Conservation (phyloP, 2,888 invertebrate genomes). For the Pachycephus smyrnensis region DNA sequence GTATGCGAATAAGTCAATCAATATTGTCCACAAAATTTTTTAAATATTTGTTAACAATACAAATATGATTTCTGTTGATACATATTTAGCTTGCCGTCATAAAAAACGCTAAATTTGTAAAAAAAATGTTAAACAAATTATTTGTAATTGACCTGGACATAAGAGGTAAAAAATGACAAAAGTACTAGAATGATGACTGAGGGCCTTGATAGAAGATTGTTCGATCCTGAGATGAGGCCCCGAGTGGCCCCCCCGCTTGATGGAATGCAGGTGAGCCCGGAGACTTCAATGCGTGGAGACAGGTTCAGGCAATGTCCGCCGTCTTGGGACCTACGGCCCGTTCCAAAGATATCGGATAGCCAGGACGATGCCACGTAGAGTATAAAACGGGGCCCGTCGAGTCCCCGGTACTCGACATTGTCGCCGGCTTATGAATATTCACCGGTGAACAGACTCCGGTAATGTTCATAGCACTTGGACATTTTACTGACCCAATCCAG, state of each 20-base stretch:
- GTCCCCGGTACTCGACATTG: background rate
- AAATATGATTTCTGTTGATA: no score
- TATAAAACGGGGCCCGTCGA: background rate
- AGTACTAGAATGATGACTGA: background rate
- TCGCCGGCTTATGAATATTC: conserved; percentile 7
- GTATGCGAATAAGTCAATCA: background rate
- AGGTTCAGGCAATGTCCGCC: conserved; percentile 63
- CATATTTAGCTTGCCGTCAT: no score
- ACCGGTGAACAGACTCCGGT: background rate
- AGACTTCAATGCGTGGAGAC: conserved; percentile 64
- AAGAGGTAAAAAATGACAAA: background rate
- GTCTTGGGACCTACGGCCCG: conserved; percentile 58
- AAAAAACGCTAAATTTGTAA: background rate
- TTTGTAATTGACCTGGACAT: background rate
- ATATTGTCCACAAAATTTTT: background rate
- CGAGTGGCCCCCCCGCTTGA: conserved; percentile 49
- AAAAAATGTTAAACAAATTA: background rate
- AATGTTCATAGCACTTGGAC: background rate
- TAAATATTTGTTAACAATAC: background rate
- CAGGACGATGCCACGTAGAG: background rate
- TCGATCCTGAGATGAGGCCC: conserved; percentile 30
- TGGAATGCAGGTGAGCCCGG: conserved; percentile 64
- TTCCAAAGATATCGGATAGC: conserved; percentile 64
- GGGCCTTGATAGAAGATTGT: background rate
- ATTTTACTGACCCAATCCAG: background rate